phyloP scores from a whole-genome alignment of 2,888 invertebrate species.

The Altica lythri region DNA sequence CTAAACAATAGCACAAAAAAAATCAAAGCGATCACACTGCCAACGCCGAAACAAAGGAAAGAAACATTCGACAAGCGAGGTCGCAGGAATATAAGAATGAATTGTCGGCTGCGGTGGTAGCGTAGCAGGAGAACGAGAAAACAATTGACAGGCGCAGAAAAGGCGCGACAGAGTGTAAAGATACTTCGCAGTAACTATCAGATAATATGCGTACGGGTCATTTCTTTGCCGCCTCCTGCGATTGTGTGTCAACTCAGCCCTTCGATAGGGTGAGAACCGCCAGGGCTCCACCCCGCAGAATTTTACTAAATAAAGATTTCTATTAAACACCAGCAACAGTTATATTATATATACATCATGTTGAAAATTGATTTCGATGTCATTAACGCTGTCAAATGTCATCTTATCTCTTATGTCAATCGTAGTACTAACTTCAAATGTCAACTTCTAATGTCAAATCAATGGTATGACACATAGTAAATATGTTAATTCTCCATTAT shows the following conservation, averaged over 20 bases:
- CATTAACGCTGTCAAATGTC: too few species aligned
- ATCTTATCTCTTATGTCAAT: too few species aligned
- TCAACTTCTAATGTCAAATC: too few species aligned
- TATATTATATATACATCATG: too few species aligned
- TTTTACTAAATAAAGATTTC: too few species aligned
- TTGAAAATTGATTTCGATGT: too few species aligned
- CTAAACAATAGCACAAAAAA: slow-evolving; percentile 30
- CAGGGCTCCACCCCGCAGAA: slow-evolving; percentile 28
- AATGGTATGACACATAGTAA: too few species aligned
- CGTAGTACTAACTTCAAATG: too few species aligned
- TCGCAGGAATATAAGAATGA: slow-evolving; percentile 21
- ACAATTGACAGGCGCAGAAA: slow-evolving; percentile 51
- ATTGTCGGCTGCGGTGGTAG: slow-evolving; percentile 45
- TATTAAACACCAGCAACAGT: too few species aligned
- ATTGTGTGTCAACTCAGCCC: slow-evolving; percentile 35
- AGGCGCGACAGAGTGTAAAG: slow-evolving; percentile 49
- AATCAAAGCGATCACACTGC: slow-evolving; percentile 17
- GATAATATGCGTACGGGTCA: slow-evolving; percentile 50
- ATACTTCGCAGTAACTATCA: slow-evolving; percentile 46
- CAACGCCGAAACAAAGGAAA: slow-evolving; percentile 27
- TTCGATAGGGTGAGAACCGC: slow-evolving; percentile 10
- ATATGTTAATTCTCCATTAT: too few species aligned
- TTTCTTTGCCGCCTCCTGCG: slow-evolving; percentile 48
- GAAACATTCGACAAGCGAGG: slow-evolving; percentile 31
- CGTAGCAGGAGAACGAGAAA: slow-evolving; percentile 16